A percentile compares a stretch with the other conserved stretches of the same genome.
phyloP scores from a whole-genome alignment of 2,113 vertebrate species.

The Craseonycteris thonglongyai region DNA sequence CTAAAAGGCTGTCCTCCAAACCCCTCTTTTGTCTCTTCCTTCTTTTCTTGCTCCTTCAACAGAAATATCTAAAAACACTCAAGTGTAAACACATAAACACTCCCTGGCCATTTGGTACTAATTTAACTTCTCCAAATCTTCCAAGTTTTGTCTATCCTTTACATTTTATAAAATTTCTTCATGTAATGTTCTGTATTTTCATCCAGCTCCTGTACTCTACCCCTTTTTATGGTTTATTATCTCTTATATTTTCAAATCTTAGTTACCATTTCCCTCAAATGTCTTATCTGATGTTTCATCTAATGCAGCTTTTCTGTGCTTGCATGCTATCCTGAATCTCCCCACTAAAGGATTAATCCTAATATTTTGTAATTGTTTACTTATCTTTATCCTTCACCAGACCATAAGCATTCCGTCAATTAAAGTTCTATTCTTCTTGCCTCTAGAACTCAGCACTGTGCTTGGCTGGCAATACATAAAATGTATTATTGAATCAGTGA shows the following conservation, averaged over 20 bases:
- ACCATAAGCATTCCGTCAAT: neutral
- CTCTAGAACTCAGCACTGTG: neutral
- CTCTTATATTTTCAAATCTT: neutral
- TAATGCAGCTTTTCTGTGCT: neutral
- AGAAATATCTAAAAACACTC: neutral
- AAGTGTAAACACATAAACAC: neutral
- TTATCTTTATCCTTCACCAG: neutral
- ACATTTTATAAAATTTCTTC: neutral
- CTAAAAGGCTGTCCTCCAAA: neutral
- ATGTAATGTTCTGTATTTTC: neutral
- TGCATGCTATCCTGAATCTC: neutral
- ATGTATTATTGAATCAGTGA: neutral
- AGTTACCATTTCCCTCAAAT: neutral
- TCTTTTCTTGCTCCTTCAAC: neutral
- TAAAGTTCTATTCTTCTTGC: neutral
- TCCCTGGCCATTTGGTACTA: neutral
- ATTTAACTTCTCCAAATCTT: neutral
- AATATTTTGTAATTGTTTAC: neutral
- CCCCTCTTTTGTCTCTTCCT: neutral
- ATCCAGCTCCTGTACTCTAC: neutral
- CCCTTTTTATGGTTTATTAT: neutral
- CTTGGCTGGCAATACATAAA: neutral
- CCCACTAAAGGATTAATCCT: neutral
- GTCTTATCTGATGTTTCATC: rapidly evolving
- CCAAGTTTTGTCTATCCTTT: neutral